Evolutionary conservation across 2,113 vertebrate species (phyloP).

Genomic region (Pardalotus punctatus): DNA sequence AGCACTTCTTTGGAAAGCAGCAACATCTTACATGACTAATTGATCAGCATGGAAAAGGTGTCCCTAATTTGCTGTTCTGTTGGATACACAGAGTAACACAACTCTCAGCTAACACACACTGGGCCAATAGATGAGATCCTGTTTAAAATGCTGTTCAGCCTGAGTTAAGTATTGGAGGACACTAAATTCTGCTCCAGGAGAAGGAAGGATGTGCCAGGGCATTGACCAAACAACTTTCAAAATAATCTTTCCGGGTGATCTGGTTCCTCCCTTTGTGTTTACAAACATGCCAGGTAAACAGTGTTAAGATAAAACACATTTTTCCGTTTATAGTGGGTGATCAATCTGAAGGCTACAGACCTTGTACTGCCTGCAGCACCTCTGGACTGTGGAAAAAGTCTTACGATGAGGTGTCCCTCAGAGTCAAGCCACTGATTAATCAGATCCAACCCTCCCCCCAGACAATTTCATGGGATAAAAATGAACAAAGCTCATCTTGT

Average conservation of each 20-base stretch:
- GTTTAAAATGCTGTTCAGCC: neutral
- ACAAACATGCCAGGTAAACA: neutral
- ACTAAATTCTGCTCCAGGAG: neutral
- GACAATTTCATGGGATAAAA: too few relatives aligned
- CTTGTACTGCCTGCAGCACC: neutral
- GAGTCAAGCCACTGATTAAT: too few relatives aligned
- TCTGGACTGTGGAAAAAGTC: neutral
- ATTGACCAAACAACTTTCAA: neutral
- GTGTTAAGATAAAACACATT: neutral
- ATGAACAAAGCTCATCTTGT: too few relatives aligned
- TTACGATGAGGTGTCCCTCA: neutral
- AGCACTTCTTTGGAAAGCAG: neutral
- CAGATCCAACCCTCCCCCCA: too few relatives aligned
- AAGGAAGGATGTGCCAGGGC: neutral
- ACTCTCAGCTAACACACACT: neutral
- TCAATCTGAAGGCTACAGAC: neutral
- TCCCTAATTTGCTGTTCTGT: neutral
- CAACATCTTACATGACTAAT: constrained; percentile 35
- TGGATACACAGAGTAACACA: neutral
- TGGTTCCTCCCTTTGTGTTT: neutral
- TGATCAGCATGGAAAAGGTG: constrained; percentile 33
- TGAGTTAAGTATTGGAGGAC: neutral
- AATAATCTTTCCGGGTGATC: neutral
- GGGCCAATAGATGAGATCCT: neutral
- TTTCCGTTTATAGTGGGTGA: neutral